These are phyloP conservation scores for Procavia capensis DNA, from an alignment of 2,113 vertebrate genomes.

Conservation along the genomic window DNA sequence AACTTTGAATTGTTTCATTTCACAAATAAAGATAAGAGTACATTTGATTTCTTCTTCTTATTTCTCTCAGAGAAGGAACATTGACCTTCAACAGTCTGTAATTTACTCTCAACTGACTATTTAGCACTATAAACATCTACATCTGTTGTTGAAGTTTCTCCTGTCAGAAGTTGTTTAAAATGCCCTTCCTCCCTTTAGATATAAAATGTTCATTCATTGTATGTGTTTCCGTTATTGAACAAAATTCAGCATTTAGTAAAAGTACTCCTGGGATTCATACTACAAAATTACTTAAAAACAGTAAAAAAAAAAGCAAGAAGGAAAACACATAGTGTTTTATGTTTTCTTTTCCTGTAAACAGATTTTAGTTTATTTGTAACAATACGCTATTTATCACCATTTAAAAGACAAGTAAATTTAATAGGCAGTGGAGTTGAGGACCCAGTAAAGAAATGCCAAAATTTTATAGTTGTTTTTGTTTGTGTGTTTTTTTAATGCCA, in stretches of 20 bases:
- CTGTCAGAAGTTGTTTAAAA: slow-evolving; percentile 29
- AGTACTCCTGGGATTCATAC: neutral
- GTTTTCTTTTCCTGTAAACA: neutral
- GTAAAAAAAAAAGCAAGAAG: neutral
- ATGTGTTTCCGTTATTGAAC: slow-evolving; percentile 18
- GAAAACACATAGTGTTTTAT: neutral
- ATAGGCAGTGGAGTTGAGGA: neutral
- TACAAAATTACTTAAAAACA: neutral
- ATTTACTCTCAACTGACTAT: neutral
- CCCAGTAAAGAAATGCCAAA: neutral
- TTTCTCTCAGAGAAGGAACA: neutral
- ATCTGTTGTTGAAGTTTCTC: neutral
- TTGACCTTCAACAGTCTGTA: neutral
- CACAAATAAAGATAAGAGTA: neutral
- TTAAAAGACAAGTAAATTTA: neutral
- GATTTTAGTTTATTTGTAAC: slow-evolving; percentile 3
- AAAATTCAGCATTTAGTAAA: neutral
- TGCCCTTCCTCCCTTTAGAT: neutral
- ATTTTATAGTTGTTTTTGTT: slow-evolving; percentile 6
- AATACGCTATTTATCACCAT: neutral
- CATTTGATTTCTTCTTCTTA: neutral
- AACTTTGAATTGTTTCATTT: neutral
- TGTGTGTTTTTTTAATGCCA: slow-evolving; percentile 4
- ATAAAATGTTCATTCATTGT: neutral
- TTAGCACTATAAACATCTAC: neutral